Base-by-base conservation (phyloP, 2,888 invertebrate species). In the Pterostichus niger region DNA sequence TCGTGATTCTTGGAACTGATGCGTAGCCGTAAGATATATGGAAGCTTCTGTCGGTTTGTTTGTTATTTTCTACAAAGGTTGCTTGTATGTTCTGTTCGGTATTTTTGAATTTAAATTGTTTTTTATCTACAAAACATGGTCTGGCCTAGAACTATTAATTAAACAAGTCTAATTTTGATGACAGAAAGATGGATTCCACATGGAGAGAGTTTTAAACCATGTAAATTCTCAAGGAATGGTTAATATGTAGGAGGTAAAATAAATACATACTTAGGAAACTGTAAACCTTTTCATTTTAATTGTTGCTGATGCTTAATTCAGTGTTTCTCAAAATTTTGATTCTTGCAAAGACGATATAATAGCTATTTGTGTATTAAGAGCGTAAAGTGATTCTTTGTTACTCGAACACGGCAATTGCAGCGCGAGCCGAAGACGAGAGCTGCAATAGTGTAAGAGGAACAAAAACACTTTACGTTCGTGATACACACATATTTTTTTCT, bases 61-160 rank as follows among this genome's bases (percentile, higher is more conserved):
- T 71, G 68, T 71, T 80, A 54, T 49, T 80, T 49, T 80, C 35
- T 64, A 64, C 64, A 64, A 64, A 49, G 49, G 35, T n/a, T 24
- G 64, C 13, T 49, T 49, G 49, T 49, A 49, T 49, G 49, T 11
- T 49, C 64, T 33, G 64, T 24, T 31, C 31, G 64, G 33, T 64
- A n/a, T 64, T 31, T 68, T 56, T 78, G 54, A 46, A 40, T 59
- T 56, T 59, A 59, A 56, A 56, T 15, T 59, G 35, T 56, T 52
- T 49, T 56, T 40, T 40, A 40, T 40, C 40, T 40, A 40, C 40
- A 40, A 40, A 40, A 40, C 40, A 40, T 40, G 13, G 17, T 54
- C 52, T 76, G 52, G 33, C 40, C 40, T 9, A 54, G 13, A 10
- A 76, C 56, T 10, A 35, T 52, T 11, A 11, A 40, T 76, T 52